Conservation (phyloP, 2,797 vertebrate species). For the Ctenosaura bakeri region DNA sequence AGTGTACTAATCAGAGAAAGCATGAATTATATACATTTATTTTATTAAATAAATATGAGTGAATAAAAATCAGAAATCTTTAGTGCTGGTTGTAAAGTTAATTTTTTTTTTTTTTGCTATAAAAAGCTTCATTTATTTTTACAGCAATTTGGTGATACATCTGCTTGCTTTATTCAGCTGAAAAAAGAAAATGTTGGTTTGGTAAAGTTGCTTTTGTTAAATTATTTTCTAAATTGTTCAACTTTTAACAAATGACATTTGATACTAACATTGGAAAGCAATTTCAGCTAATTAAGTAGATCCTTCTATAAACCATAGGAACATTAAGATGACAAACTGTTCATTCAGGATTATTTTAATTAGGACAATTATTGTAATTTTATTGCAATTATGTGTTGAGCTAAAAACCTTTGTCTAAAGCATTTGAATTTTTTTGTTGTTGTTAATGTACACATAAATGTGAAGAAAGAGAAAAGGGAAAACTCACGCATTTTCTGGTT, state of each 20-base stretch:
- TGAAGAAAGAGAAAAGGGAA: constrained; percentile 87
- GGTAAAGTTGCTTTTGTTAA: constrained; percentile 86
- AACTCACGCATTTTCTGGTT: constrained; percentile 81
- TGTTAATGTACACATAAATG: constrained; percentile 90
- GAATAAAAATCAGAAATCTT: constrained; percentile 77
- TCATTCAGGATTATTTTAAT: constrained; percentile 99
- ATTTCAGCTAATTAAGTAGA: constrained; percentile 95
- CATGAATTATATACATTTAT: constrained; percentile 73
- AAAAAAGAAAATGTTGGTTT: constrained; percentile 85
- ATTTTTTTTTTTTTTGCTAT: constrained; percentile 77
- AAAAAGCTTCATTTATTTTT: constrained; percentile 88
- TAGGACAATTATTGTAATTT: constrained; percentile 99
- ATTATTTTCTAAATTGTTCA: constrained; percentile 89
- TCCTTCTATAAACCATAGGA: constrained; percentile 92
- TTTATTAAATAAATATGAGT: constrained; percentile 82
- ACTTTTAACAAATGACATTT: constrained; percentile 92
- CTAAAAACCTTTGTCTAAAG: constrained; percentile 95
- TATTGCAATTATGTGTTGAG: constrained; percentile 93
- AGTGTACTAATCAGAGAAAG: constrained; percentile 68
- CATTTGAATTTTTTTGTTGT: constrained; percentile 83
- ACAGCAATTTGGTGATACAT: constrained; percentile 87
- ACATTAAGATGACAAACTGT: constrained; percentile 98
- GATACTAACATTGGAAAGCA: constrained; percentile 92
- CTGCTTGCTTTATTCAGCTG: constrained; percentile 86
- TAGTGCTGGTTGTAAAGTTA: constrained; percentile 82